phyloP scores from a whole-genome alignment of 2,888 invertebrate genomes.

The Helobdella robusta region DNA sequence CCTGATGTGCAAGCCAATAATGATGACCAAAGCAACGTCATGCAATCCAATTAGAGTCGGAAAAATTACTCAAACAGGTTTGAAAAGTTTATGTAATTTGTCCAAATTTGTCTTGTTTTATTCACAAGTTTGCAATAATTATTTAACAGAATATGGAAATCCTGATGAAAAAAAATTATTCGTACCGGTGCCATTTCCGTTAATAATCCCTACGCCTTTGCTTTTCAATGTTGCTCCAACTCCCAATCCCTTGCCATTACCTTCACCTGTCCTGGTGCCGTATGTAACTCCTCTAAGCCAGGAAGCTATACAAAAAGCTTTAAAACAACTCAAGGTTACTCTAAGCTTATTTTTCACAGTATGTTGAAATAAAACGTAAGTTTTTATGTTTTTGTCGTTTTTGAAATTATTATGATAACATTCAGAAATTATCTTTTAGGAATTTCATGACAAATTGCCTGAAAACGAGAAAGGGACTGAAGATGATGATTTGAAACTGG shows the following conservation, averaged over 20 bases:
- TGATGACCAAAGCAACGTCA: constrained; percentile 29
- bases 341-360: neutral
- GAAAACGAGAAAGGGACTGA: neutral
- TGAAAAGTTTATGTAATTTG: neutral
- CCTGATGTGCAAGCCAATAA: constrained; percentile 28
- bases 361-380: neutral
- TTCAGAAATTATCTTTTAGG: neutral
- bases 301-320: constrained; percentile 7
- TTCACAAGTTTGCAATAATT: neutral
- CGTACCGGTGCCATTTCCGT: constrained; percentile 25
- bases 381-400: neutral
- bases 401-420: neutral
- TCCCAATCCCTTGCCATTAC: constrained; percentile 23
- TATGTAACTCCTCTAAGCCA: constrained; percentile 12
- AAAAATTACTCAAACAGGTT: constrained; percentile 27
- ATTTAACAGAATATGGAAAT: constrained; percentile 19
- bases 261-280: constrained; percentile 22
- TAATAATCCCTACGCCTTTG: constrained; percentile 25
- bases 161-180: constrained; percentile 23
- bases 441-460: constrained; percentile 20
- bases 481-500: neutral
- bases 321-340: constrained; percentile 25
- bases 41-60: constrained; percentile 27
- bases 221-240: constrained; percentile 15
- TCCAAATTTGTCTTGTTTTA: neutral